Evolutionary conservation across 2,888 invertebrate genomes (phyloP), one percentile per base, ranked within the genome.

Genomic region (Leptopilina syphax): DNA sequence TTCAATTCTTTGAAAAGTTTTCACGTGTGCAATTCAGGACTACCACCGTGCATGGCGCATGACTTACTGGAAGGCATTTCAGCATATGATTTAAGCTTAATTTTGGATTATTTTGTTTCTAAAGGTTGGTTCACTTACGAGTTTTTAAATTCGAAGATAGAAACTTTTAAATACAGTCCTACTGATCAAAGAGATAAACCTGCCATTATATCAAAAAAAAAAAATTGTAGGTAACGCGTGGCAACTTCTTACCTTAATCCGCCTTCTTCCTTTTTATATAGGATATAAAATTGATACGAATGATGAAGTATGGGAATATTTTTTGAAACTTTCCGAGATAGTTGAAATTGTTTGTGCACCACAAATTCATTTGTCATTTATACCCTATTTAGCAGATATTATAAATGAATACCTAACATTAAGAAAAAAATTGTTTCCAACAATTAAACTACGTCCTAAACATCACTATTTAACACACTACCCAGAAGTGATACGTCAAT

Each of bases 331-430:
- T 0, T 68, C 70, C 9, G 87, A 86, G 83, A 85, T 86, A 8
- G 44, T 83, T 41, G 86, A 87, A 79, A 85, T 86, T 7, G 63
- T 84, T 44, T 82, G 79, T 50, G 76, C 86, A 18, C 85, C 85
- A 18, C 63, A 34, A 18, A 85, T 87, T 5, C 78, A 85, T 12
- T 84, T 82, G 78, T 73, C 77, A 24, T 47, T 13, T 47, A 57
- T 86, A 18, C 60, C 81, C 5, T 84, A 85, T 65, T 60, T 85
- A 0, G 24, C 77, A 7, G 10, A 5, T 7, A 65, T 85, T 4
- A 85, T 85, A 13, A 18, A 47, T n/a, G 82, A 83, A 18, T 86
- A 86, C 54, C 60, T 85, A 12, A 54, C 34, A 12, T n/a, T 80
- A 63, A 80, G 84, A 77, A 13, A 76, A 78, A 65, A 60, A 9